Base-by-base conservation (phyloP, 1,140 invertebrate genomes). In the Cyphomyrmex costatus region DNA sequence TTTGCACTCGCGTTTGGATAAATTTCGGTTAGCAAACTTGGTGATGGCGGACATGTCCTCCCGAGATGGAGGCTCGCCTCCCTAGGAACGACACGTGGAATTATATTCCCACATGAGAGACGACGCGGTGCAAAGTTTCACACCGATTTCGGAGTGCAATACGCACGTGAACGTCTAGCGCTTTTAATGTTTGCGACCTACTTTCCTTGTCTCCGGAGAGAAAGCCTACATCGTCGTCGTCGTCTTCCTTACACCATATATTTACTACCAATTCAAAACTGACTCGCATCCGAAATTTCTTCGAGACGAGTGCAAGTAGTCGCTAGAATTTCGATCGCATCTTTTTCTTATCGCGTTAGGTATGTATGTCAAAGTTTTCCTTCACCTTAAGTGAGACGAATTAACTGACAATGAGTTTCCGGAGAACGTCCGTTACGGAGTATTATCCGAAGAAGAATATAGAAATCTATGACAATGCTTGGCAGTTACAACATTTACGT, bases 151-250 rank as follows among this genome's bases (percentile, higher is more conserved):
- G 58, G 51, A 78, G n/a, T 33, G 51, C 36, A 53, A 30, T 14
- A 36, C 76, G 30, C 61, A 36, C 61, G 16, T 21, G 36, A 84
- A 42, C 53, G 60, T 73, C 73, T 74, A 63, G 79, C 74, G 88
- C 70, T 77, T 87, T 87, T 87, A 90, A 87, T 70, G 88, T 42
- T 68, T 56, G 36, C 74, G 88, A 89, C 89, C 88, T 89, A 90
- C 88, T 90, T 90, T 33, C 4, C 56, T 24, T 49, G 76, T 70
- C 76, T 60, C 36, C 21, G 2, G 70, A 70, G 88, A 86, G 88
- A 86, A 89, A 89, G 88, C 33, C 71, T 36, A 5, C 56, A 89
- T 84, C 73, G 53, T 60, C 61, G 77, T 80, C 80, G 3, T 42
- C 36, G 8, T 42, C 79, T 74, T n/a, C n/a, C n/a, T n/a, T n/a